Evolutionary conservation across 1,140 invertebrate genomes (phyloP).

Genomic region (Meloidogyne hapla): DNA sequence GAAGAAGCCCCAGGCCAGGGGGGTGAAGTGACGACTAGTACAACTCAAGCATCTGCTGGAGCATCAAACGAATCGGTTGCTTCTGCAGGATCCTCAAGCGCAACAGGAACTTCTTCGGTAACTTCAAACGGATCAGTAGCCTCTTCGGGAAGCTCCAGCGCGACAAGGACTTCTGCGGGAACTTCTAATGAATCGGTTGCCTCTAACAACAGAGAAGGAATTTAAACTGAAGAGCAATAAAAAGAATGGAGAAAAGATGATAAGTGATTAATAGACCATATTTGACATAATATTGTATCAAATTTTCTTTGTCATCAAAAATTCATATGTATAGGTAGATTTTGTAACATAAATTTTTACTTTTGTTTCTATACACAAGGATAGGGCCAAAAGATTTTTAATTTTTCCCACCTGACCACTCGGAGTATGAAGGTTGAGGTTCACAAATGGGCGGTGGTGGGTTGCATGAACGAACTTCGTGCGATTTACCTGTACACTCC

Average conservation of each 20-base stretch:
- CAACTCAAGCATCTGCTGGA: background rate
- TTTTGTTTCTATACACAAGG: no score
- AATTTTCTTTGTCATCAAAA: no score
- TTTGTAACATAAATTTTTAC: no score
- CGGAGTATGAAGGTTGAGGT: slow-evolving; percentile 21
- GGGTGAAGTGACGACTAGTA: background rate
- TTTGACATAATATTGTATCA: no score
- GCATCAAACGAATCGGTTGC: background rate
- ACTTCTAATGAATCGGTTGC: background rate
- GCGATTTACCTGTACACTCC: slow-evolving; percentile 44
- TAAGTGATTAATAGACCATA: no score
- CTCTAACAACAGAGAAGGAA: background rate
- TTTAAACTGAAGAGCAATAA: background rate
- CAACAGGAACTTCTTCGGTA: background rate
- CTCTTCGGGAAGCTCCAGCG: background rate
- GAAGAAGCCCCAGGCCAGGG: background rate
- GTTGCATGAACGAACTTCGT: slow-evolving; percentile 37
- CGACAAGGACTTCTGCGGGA: background rate
- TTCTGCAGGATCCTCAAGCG: background rate
- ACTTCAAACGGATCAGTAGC: background rate
- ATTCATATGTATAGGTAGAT: no score
- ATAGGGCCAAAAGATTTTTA: no score
- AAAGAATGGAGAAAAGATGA: background rate
- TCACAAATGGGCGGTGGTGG: slow-evolving; percentile 41
- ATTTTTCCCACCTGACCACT: slow-evolving; percentile 16